Base-by-base conservation (phyloP, 2,888 invertebrate species). In the Crematogaster levior region DNA sequence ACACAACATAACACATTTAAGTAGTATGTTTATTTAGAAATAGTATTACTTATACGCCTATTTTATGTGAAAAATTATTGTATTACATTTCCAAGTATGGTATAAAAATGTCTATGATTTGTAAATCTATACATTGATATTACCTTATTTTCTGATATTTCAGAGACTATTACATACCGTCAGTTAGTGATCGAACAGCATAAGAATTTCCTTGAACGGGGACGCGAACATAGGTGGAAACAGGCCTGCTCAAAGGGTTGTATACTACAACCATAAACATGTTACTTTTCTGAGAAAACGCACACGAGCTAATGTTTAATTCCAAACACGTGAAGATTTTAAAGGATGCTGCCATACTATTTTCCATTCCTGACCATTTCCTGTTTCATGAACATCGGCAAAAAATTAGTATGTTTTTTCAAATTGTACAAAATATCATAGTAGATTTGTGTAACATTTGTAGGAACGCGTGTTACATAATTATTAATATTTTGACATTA, bases 301-400 rank as follows among this genome's bases (percentile, higher is more conserved):
- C 92, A 90, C 98, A 99, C 43, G 96, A 95, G 77, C 98, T 98
- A 15, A 98, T 96, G 92, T 99, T 99, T 10, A 97, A 93, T 6
- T 96, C 94, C 61, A 96, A 94, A 91, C 98, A 98, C 24, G 95
- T 95, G 27, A 95, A 90, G 73, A 96, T 95, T 61, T 93, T 18
- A 21, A 30, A 40, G 0, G 60, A 10, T 18, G 34, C 3, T 9
- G 2, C 0, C 1, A 70, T 34, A 0, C 27, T n/a, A 6, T n/a
- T 63, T 1, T 75, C 24, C 7, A 86, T 72, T 56, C 82, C 84
- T 5, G 72, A 46, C 90, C 85, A 90, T 77, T 91, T 91, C 1
- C 93, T 93, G 65, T 21, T 46, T 73, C 53, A 43, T 2, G 24
- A 40, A 43, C 2, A 53, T 70, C 24, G 30, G 21, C 9, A 10